Base-by-base conservation (phyloP, 2,888 invertebrate species). In the Neoitamus cyanurus region DNA sequence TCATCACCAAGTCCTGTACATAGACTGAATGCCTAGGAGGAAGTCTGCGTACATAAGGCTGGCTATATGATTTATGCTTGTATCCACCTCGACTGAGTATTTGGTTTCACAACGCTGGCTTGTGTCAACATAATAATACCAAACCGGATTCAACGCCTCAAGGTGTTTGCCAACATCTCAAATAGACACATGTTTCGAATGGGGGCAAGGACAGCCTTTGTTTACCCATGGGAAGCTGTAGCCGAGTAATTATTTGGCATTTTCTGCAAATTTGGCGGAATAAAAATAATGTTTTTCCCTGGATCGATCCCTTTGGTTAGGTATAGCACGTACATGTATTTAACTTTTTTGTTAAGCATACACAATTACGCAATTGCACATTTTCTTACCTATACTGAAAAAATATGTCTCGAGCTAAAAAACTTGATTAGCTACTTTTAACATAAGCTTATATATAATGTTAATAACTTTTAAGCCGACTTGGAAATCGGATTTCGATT, bases 111-210 rank as follows among this genome's bases (percentile, higher is more conserved):
- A 80, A 34, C 68, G 34, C 83, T 85, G 84, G 84, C 86, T 87
- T 87, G 83, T 86, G 87, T 87, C 87, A 87, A 87, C 86, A 87
- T 87, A 87, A 87, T 87, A 87, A 86, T 86, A 85, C 86, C 83
- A 86, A 84, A 87, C 86, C 86, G 86, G 87, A 87, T 87, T 87
- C 86, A 87, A 86, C 86, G 87, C 87, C 87, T 86, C 85, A 83
- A 87, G 87, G 86, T 87, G 87, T 87, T 87, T 87, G 85, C 86
- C 84, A 86, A 80, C 78, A 85, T 86, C 86, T 85, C 84, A 84
- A 85, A 85, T 83, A 85, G 86, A 84, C 83, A 84, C 84, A 86
- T 83, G 77, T 85, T 84, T 84, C 84, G 80, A 68, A 84, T 82
- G 30, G 68, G 84, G 77, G 80, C 48, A 84, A 84, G 78, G 84